Base-by-base conservation (phyloP, 2,113 vertebrate species). In the Entelurus aequoreus region DNA sequence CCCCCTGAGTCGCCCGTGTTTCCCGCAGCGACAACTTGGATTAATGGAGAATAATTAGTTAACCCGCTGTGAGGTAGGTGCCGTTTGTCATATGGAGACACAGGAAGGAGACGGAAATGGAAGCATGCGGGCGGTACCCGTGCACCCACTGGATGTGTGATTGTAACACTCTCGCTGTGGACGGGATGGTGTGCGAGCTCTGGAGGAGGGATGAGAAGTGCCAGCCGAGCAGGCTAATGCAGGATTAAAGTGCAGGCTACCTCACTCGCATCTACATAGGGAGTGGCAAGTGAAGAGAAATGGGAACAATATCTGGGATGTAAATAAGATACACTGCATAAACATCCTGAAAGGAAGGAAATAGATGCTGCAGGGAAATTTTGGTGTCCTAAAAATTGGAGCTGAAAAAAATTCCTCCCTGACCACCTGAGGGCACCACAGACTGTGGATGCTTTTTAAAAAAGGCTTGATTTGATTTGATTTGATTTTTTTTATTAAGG, bases 11-110 rank as follows among this genome's bases (percentile, higher is more conserved):
- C 46, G 66, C 38, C 66, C 28, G 52, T 14, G 46, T 59, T 37
- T 54, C 42, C 55, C 12, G 62, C 12, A 15, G 38, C 76, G 84
- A 84, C 83, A 76, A 60, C 68, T 72, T 62, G 70, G 82, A 87
- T 84, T 85, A 86, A 87, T 87, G 72, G 70, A 78, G 75, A 84
- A 80, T 89, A 77, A 86, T 88, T 86, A 84, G 83, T 66, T 53
- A 64, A 64, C 62, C 28, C 13, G 54, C 65, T 60, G 61, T 36
- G 63, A 62, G 80, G 87, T 72, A 75, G 79, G 75, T 85, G 83
- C 76, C 82, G 72, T 84, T 84, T 71, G 81, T 88, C 83, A 86
- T 50, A 37, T 54, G 38, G 2, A 52, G 69, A 72, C 50, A 55
- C 65, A 42, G 42, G 54, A n/a, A 60, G 62, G 55, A 62, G 19